Percentiles rank a stretch among this genome's conserved stretches.
Evolutionary conservation across 64 coral and sea anemone species (phyloP).

Genomic region (Dendrophyllia cribrosa): DNA sequence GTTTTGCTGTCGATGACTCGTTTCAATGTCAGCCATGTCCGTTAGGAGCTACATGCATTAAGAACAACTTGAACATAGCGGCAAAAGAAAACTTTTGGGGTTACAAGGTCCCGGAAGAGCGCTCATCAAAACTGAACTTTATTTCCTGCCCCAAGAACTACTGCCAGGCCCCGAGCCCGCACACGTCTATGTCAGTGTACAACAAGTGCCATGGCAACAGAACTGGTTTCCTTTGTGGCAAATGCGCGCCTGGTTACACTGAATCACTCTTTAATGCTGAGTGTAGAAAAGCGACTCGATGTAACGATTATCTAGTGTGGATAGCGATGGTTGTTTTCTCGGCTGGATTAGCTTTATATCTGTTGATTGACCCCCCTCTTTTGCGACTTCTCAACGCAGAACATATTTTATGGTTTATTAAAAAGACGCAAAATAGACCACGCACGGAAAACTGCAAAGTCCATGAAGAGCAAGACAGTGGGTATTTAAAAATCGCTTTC

Average conservation of each 20-base stretch:
- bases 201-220: slow-evolving; percentile 74
- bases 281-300: slow-evolving; percentile 17
- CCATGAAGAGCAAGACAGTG: slow-evolving; percentile 1
- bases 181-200: slow-evolving; percentile 5
- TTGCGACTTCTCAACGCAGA: neutral
- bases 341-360: slow-evolving; percentile 40
- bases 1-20: neutral
- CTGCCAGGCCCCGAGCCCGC: slow-evolving; percentile 15
- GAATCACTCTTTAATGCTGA: slow-evolving; percentile 55
- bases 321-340: slow-evolving; percentile 13
- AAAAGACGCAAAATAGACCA: neutral
- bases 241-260: slow-evolving; percentile 53
- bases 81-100: slow-evolving; percentile 75
- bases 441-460: neutral
- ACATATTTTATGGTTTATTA: slow-evolving; percentile 59
- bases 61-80: slow-evolving; percentile 26
- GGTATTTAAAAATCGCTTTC: slow-evolving; percentile 75
- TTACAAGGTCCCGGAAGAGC: neutral
- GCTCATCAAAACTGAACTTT: slow-evolving; percentile 22
- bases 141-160: slow-evolving; percentile 62
- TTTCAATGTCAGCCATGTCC: slow-evolving; percentile 57
- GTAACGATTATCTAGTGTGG: slow-evolving; percentile 63
- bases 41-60: slow-evolving; percentile 62
- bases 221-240: slow-evolving; percentile 64
- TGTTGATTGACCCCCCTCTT: slow-evolving; percentile 56